Conservation (phyloP, 1,140 invertebrate species). For the Caenorhabditis elegans region WBcel235 BX284602.5:6724501-6725000, state of each 20-base stretch:
- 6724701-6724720: neutral
- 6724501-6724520: too few species aligned
- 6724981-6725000: too few species aligned
- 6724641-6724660: too few species aligned
- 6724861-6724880: neutral
- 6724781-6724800: neutral
- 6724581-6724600: too few species aligned
- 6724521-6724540: too few species aligned
- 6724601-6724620: too few species aligned
- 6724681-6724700: neutral
- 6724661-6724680: too few species aligned
- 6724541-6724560: too few species aligned
- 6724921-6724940: neutral
- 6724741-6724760: neutral
- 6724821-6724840: conserved; percentile 21
- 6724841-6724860: conserved; percentile 5
- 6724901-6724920: neutral
- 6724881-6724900: neutral
- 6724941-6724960: too few species aligned
- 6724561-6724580: too few species aligned
- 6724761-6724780: neutral
- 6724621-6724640: too few species aligned
- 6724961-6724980: too few species aligned
- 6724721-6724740: neutral
- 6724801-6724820: neutral